These are phyloP conservation scores for Geodia barretti DNA, from an alignment of 37 sponge, comb jelly and placozoan species.

Conservation along the genomic window DNA sequence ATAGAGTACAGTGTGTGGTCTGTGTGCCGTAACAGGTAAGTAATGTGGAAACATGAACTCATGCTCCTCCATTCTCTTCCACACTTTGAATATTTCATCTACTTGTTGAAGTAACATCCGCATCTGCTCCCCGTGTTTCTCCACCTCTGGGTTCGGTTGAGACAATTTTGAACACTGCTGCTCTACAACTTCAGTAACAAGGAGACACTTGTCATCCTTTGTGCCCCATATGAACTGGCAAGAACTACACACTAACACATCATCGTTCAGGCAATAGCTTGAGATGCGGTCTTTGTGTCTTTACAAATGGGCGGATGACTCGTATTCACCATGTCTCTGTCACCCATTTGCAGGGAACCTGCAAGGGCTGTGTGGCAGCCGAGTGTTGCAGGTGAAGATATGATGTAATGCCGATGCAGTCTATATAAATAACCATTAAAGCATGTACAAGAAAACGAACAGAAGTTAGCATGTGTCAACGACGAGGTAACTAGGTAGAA, in stretches of 20 bases:
- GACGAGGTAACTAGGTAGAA: too few species aligned
- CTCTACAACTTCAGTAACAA: conserved; percentile 31
- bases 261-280: conserved; percentile 43
- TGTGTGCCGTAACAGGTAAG: too few species aligned
- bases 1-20: too few species aligned
- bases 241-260: conserved; percentile 36
- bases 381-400: too few species aligned
- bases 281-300: conserved; percentile 43
- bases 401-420: too few species aligned
- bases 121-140: conserved; percentile 1
- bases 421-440: too few species aligned
- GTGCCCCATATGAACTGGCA: conserved; percentile 39
- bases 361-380: not conserved
- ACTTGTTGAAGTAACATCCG: conserved; percentile 1
- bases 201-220: conserved; percentile 11
- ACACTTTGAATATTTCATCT: not conserved
- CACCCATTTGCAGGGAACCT: too few species aligned
- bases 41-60: too few species aligned
- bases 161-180: conserved; percentile 5
- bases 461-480: too few species aligned
- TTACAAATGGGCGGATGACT: conserved; percentile 1
- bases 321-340: too few species aligned
- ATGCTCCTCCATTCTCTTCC: not conserved
- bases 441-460: too few species aligned
- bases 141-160: conserved; percentile 36